A percentile compares a stretch with the other conserved stretches of the same genome.
These are phyloP conservation scores for Noctua pronuba DNA, from an alignment of 2,888 invertebrate genomes.

Conservation along the genomic window DNA sequence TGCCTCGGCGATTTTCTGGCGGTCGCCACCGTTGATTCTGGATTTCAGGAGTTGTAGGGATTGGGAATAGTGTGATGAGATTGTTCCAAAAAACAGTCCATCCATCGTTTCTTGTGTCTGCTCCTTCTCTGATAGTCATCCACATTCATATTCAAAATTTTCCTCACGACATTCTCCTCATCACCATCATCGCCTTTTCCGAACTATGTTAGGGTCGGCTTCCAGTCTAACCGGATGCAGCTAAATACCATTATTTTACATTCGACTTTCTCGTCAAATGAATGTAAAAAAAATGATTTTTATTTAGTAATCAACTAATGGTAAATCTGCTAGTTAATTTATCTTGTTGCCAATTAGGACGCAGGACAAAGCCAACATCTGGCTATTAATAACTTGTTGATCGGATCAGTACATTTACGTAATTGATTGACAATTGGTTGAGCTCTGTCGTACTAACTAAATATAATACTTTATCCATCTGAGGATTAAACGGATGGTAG, in stretches of 20 bases:
- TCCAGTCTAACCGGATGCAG: neutral
- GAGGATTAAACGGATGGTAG: neutral
- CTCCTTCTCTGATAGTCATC: neutral
- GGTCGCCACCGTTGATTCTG: neutral
- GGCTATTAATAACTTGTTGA: constrained; percentile 27
- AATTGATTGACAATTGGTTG: constrained; percentile 31
- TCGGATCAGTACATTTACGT: constrained; percentile 23
- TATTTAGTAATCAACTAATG: neutral
- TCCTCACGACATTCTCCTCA: neutral
- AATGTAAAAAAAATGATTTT: no score
- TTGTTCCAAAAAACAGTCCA: neutral
- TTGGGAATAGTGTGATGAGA: neutral
- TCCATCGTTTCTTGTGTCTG: neutral
- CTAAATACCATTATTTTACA: neutral
- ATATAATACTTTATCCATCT: neutral
- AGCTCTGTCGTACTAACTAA: neutral
- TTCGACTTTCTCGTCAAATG: no score
- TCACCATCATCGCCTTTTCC: neutral
- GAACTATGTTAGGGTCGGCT: neutral
- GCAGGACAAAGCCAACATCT: constrained; percentile 16
- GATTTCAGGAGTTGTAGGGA: neutral
- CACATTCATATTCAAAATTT: neutral
- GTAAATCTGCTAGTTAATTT: constrained; percentile 1
- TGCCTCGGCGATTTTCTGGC: neutral
- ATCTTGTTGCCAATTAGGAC: constrained; percentile 12